phyloP scores from a whole-genome alignment of 2,113 vertebrate species.

The Catharus bicknelli region DNA sequence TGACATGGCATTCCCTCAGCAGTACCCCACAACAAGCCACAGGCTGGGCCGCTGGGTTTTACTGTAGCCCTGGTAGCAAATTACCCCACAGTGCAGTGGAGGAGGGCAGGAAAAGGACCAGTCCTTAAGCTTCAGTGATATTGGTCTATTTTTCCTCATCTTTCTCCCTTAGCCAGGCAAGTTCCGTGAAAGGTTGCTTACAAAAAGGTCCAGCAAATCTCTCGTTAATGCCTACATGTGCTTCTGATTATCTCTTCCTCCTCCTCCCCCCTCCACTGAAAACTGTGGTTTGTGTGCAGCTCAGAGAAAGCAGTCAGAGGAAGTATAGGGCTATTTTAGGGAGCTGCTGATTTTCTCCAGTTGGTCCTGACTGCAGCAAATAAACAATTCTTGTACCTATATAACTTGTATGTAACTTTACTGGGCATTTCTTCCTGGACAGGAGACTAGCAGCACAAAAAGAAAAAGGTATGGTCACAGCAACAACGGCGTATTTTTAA shows the following conservation, averaged over 20 bases:
- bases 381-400: background rate
- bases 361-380: background rate
- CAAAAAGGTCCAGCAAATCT: constrained; percentile 10
- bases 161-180: background rate
- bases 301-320: background rate
- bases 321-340: background rate
- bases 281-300: background rate
- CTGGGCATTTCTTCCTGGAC: background rate
- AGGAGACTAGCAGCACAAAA: background rate
- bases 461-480: background rate
- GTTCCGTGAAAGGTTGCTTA: background rate
- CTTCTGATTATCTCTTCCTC: constrained; percentile 42
- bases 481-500: background rate
- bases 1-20: accelerated
- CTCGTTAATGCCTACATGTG: constrained; percentile 31
- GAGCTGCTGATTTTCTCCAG: background rate
- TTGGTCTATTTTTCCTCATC: background rate
- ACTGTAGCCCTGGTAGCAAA: background rate
- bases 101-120: background rate
- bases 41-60: background rate
- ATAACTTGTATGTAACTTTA: background rate
- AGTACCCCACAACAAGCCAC: accelerated
- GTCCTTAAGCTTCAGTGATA: background rate
- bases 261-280: background rate
- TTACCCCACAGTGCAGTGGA: background rate